These are phyloP conservation scores for Typhlichthys subterraneus DNA, from an alignment of 2,797 vertebrate species.

Conservation along the genomic window DNA sequence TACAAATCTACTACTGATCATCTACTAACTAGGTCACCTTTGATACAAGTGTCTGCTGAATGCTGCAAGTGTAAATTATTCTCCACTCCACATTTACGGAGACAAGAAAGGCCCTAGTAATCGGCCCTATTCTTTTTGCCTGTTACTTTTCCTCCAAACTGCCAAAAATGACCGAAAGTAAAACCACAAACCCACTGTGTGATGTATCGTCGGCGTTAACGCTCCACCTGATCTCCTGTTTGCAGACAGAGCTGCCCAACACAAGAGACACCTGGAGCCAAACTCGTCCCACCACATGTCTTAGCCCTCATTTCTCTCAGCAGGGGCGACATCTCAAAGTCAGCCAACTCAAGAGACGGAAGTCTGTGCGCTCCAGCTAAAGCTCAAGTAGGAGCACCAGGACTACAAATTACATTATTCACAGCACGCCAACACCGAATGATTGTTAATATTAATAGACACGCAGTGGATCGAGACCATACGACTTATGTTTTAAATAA, in stretches of 20 bases:
- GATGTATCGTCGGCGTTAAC: conserved; percentile 38
- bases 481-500: too few relatives aligned
- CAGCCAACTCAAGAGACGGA: conserved; percentile 51
- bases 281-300: conserved; percentile 32
- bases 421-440: conserved; percentile 64
- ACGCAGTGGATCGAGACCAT: too few relatives aligned
- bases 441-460: conserved; percentile 49
- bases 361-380: conserved; percentile 34
- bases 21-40: too few relatives aligned
- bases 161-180: conserved; percentile 55
- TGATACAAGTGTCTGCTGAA: too few relatives aligned
- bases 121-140: too few relatives aligned
- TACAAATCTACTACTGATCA: conserved; percentile 8
- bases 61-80: background rate
- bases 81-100: too few relatives aligned
- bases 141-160: conserved; percentile 46
- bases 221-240: conserved; percentile 20
- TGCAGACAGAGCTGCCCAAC: conserved; percentile 40
- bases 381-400: conserved; percentile 58
- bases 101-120: background rate
- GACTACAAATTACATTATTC: conserved; percentile 66
- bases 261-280: conserved; percentile 56
- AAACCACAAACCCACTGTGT: conserved; percentile 41
- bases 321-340: conserved; percentile 43
- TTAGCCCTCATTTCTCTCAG: conserved; percentile 40